phyloP scores from a whole-genome alignment of 30 jellyfish, hydroid and myxozoan genomes.

The Clytia hemisphaerica region DNA sequence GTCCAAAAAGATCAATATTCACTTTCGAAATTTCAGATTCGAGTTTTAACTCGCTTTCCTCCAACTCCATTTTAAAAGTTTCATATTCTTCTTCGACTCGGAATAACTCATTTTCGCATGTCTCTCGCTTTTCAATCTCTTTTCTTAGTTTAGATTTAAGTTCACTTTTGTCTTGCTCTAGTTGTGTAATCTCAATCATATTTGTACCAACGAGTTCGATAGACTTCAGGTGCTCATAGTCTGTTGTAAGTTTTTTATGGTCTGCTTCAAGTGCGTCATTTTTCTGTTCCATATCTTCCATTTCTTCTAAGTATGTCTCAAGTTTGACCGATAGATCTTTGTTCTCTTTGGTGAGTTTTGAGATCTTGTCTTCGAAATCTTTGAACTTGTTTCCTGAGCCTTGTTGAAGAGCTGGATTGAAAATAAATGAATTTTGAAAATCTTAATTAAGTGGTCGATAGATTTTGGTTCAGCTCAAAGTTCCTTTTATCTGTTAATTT shows the following conservation, averaged over 20 bases:
- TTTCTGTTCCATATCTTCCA: conserved; percentile 55
- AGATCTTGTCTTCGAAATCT: conserved; percentile 17
- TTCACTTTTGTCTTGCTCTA: conserved; percentile 15
- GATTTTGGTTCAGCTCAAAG: no score
- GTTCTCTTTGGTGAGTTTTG: conserved; percentile 29
- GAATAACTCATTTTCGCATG: conserved; percentile 60
- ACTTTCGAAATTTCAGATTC: not conserved
- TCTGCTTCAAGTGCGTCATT: conserved; percentile 48
- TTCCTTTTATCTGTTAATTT: no score
- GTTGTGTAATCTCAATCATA: conserved; percentile 6
- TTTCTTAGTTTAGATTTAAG: not conserved
- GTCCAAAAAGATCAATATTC: not conserved
- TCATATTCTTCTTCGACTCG: conserved; percentile 69
- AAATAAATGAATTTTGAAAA: no score
- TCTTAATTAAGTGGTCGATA: no score
- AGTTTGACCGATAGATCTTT: conserved; percentile 38
- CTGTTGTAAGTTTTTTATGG: conserved; percentile 2
- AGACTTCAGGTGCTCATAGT: not conserved
- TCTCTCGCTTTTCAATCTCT: conserved; percentile 39
- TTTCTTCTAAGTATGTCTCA: conserved; percentile 53
- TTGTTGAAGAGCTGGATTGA: not conserved
- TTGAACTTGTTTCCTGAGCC: conserved; percentile 6
- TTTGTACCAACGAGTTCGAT: conserved; percentile 8
- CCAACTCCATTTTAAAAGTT: conserved; percentile 11
- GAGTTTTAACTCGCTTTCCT: not conserved